Base-by-base conservation (phyloP, 2,797 vertebrate genomes). In the Lerista edwardsae region DNA sequence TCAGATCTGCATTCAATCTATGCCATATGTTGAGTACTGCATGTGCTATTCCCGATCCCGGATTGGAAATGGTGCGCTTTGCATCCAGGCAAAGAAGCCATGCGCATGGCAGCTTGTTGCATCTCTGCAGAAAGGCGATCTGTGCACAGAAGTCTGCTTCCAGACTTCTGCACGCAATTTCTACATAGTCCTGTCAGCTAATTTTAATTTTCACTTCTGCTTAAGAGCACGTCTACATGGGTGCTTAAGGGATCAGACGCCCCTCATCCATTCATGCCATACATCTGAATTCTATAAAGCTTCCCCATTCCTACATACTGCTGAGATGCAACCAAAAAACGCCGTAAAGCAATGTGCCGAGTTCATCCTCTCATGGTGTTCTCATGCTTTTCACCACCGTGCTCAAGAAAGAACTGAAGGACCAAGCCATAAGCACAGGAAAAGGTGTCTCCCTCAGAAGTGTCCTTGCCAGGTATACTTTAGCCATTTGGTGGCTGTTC, bases 401-500 rank as follows among this genome's bases (percentile, higher is more conserved):
- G 21, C 15, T 80, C 34, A 57, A 23, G 19, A 1, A 29, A 78
- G 27, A 15, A 74, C 14, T 57, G 47, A 69, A 59, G 67, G 57
- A 23, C 11, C 47, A 34, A 68, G 29, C 31, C 23, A 80, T 9
- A 39, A n/a, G 67, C 44, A 79, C 21, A 44, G 23, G 65, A 21
- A 39, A 36, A 31, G 19, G 4, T 25, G 47, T 59, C n/a, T 34
- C 51, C 8, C 72, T 6, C n/a, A 25, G 21, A 82, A n/a, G 34
- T 71, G 61, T 39, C 4, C 27, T 31, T 84, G 36, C 51, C 14
- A 69, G n/a, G 29, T 61, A 55, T n/a, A 41, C 23, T 57, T 36
- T 77, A 69, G 6, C 10, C 14, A 76, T 55, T 79, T 82, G 41
- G 73, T 82, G 84, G 84, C 23, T 36, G n/a, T 41, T 77, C 9